A percentile compares a stretch with the other conserved stretches of the same genome.
phyloP scores from a whole-genome alignment of 2,797 vertebrate species.

The Labeo calbasu region DNA sequence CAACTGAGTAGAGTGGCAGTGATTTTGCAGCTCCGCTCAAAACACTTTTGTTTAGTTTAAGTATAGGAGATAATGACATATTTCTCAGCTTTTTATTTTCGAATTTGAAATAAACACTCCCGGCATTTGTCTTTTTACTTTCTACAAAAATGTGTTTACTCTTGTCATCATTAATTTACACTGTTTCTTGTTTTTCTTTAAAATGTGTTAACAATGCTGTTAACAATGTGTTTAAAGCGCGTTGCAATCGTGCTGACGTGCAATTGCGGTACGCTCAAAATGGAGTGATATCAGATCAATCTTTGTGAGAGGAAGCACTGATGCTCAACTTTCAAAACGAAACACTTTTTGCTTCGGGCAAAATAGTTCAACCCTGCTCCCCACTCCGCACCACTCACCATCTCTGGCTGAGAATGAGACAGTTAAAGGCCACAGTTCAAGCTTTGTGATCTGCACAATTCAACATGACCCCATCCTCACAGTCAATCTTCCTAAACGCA shows the following conservation, averaged over 20 bases:
- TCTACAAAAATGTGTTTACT: not conserved
- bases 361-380: not conserved
- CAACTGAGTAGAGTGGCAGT: not conserved
- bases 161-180: not conserved
- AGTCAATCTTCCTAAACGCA: constrained; percentile 48
- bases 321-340: not conserved
- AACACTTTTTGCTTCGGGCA: not conserved
- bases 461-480: constrained; percentile 57
- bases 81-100: not conserved
- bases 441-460: constrained; percentile 65
- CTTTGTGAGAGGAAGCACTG: not conserved
- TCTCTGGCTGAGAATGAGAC: constrained; percentile 15
- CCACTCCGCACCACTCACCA: not conserved
- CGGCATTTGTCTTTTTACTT: not conserved
- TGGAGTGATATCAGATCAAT: not conserved
- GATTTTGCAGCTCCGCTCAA: not conserved
- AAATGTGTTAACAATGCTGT: not conserved
- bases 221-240: not conserved
- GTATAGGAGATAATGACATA: not conserved
- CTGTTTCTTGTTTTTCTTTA: not conserved
- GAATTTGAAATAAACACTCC: not conserved
- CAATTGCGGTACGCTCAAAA: not conserved
- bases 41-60: not conserved
- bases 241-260: not conserved
- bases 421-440: constrained; percentile 36